phyloP scores from a whole-genome alignment of 2,113 vertebrate species.

The Phrynosoma blainvillii region DNA sequence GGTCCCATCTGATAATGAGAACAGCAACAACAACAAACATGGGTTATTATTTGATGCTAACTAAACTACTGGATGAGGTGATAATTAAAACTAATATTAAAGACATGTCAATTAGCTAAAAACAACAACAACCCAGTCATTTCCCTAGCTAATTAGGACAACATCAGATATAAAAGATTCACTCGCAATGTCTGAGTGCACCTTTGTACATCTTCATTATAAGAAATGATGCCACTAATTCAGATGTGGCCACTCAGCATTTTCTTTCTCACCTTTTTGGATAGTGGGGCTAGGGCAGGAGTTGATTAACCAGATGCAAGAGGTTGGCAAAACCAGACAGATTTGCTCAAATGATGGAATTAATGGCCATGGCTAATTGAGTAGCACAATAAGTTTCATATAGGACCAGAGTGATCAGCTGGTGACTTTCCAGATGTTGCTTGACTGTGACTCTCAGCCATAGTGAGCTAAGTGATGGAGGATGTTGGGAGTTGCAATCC shows the following conservation, averaged over 20 bases:
- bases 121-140: constrained; percentile 1
- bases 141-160: constrained; percentile 35
- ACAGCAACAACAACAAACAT: not conserved
- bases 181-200: constrained; percentile 27
- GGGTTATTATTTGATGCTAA: constrained; percentile 16
- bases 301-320: constrained; percentile 12
- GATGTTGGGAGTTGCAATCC: too few relatives aligned
- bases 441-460: too few relatives aligned
- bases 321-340: not conserved
- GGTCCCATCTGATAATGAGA: constrained; percentile 6
- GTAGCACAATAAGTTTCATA: too few relatives aligned
- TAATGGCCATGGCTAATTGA: too few relatives aligned
- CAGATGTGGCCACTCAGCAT: constrained; percentile 22
- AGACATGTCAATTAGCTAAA: constrained; percentile 28
- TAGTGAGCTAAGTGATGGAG: too few relatives aligned
- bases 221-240: constrained; percentile 26
- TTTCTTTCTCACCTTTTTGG: constrained; percentile 32
- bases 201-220: constrained; percentile 46
- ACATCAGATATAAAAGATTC: constrained; percentile 42
- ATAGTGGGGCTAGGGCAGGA: too few relatives aligned
- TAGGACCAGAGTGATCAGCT: too few relatives aligned
- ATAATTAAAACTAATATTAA: constrained; percentile 31
- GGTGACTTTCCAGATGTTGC: too few relatives aligned
- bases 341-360: not conserved
- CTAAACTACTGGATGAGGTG: constrained; percentile 18